Evolutionary conservation across 2,797 vertebrate species (phyloP).

Genomic region (Pitangus sulphuratus): DNA sequence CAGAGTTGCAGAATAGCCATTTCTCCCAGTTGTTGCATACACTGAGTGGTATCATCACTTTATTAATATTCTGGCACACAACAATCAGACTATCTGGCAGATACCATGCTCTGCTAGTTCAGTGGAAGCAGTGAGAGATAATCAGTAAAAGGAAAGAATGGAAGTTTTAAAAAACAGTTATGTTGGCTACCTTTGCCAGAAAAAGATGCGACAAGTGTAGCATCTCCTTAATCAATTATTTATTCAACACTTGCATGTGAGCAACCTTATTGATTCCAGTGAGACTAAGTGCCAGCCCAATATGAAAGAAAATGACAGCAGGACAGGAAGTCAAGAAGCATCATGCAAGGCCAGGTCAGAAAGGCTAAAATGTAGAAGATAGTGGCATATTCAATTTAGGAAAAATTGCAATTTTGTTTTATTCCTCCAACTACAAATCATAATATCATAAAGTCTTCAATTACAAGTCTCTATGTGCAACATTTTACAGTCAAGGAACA

Average conservation of each 20-base stretch:
- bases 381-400: not conserved
- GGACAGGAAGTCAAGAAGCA: slow-evolving; percentile 57
- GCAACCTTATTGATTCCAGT: slow-evolving; percentile 69
- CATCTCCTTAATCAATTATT: slow-evolving; percentile 67
- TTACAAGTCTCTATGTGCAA: not conserved
- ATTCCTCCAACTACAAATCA: not conserved
- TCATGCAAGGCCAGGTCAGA: slow-evolving; percentile 39
- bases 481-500: not conserved
- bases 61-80: not conserved
- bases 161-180: not conserved
- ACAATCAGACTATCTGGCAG: not conserved
- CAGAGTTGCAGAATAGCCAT: not conserved
- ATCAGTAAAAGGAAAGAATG: not conserved
- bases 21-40: not conserved
- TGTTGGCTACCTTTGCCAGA: not conserved
- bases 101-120: not conserved
- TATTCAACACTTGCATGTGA: slow-evolving; percentile 64
- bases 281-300: slow-evolving; percentile 42
- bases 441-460: not conserved
- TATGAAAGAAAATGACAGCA: slow-evolving; percentile 57
- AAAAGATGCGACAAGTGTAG: not conserved
- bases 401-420: slow-evolving; percentile 3
- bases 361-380: not conserved
- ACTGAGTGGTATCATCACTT: not conserved
- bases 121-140: not conserved